A percentile compares a stretch with the other conserved stretches of the same genome.
These are phyloP conservation scores for Heliconius melpomene DNA, from an alignment of 1,140 invertebrate genomes.

Conservation along the genomic window DNA sequence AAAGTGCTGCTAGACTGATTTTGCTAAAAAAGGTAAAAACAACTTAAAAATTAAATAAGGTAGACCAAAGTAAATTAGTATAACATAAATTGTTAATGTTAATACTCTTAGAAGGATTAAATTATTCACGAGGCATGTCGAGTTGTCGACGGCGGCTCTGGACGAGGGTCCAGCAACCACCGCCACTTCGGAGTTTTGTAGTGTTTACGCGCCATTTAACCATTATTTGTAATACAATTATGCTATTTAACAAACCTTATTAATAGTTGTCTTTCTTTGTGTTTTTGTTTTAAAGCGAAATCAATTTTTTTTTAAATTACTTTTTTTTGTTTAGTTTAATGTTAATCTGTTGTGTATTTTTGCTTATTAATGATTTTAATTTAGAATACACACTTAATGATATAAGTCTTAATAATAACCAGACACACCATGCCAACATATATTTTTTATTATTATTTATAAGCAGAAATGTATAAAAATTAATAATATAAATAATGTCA, in stretches of 20 bases:
- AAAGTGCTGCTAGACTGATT: too few species aligned
- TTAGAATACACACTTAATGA: too few species aligned
- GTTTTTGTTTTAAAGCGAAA: neutral
- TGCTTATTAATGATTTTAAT: too few species aligned
- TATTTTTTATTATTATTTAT: too few species aligned
- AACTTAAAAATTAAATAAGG: neutral
- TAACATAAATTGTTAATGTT: conserved; percentile 4
- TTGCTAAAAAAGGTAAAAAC: too few species aligned
- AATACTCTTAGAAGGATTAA: neutral
- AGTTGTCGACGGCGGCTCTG: neutral
- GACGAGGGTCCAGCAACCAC: conserved; percentile 5
- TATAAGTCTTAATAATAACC: too few species aligned
- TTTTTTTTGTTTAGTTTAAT: too few species aligned
- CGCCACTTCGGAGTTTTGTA: neutral
- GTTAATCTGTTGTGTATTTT: too few species aligned
- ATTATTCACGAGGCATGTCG: neutral
- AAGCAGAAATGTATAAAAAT: too few species aligned
- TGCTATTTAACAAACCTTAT: neutral
- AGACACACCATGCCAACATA: too few species aligned
- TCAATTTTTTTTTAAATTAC: too few species aligned
- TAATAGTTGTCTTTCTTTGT: neutral
- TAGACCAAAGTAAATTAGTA: neutral
- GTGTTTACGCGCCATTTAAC: neutral
- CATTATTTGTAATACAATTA: conserved; percentile 3
- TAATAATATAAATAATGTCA: too few species aligned